Percentiles rank a stretch among this genome's conserved stretches.
These are phyloP conservation scores for Myripristis murdjan DNA, from an alignment of 2,797 vertebrate species.

Conservation along the genomic window DNA sequence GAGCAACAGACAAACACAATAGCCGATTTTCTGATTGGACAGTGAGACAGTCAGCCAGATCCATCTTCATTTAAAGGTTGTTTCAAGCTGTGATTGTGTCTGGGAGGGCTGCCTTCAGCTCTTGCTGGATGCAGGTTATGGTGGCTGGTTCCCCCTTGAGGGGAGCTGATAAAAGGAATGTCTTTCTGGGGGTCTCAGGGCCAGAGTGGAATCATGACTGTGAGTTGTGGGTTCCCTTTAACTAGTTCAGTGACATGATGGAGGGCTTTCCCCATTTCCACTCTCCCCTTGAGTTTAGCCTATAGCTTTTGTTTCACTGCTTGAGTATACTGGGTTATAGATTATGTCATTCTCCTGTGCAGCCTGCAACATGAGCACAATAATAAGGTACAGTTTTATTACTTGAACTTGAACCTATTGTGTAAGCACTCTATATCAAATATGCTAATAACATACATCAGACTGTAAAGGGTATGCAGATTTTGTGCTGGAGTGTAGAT, in stretches of 20 bases:
- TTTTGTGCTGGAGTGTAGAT: neutral
- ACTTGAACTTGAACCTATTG: neutral
- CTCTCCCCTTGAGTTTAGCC: slow-evolving; percentile 15
- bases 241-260: slow-evolving; percentile 41
- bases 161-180: slow-evolving; percentile 70
- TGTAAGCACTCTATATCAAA: neutral
- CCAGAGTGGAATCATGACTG: slow-evolving; percentile 43
- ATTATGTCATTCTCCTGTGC: neutral
- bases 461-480: neutral
- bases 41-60: slow-evolving; percentile 57
- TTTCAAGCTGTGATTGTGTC: slow-evolving; percentile 73
- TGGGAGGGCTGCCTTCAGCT: slow-evolving; percentile 58
- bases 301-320: slow-evolving; percentile 25
- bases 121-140: slow-evolving; percentile 59
- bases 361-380: neutral
- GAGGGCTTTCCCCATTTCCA: slow-evolving; percentile 60
- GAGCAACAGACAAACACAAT: slow-evolving; percentile 50
- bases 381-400: neutral
- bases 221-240: slow-evolving; percentile 32
- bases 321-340: neutral
- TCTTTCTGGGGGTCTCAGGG: slow-evolving; percentile 59
- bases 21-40: slow-evolving; percentile 64
- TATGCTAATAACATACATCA: neutral
- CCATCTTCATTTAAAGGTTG: slow-evolving; percentile 79
- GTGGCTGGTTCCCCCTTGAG: slow-evolving; percentile 53